Evolutionary conservation across 2,888 invertebrate genomes (phyloP).

Genomic region (Pogonocherus hispidulus): DNA sequence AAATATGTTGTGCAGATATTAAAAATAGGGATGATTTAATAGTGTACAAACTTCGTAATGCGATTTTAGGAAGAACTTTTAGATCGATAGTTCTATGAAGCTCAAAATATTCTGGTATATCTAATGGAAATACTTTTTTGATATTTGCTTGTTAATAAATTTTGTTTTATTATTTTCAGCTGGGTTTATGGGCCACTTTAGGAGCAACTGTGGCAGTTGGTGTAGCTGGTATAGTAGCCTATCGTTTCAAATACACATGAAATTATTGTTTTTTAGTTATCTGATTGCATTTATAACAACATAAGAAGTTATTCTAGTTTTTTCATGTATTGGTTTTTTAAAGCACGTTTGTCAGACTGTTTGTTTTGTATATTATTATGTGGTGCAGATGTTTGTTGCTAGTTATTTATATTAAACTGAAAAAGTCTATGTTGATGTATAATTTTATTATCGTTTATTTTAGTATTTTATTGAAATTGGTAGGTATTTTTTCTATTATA

Average conservation of each 20-base stretch:
- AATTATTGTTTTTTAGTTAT: slow-evolving; percentile 12
- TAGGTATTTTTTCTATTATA: no score
- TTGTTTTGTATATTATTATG: slow-evolving; percentile 12
- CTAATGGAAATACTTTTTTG: no score
- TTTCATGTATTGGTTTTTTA: slow-evolving; percentile 21
- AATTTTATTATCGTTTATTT: neutral
- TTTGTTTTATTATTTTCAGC: slow-evolving; percentile 60
- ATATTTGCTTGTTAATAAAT: neutral
- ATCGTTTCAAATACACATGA: slow-evolving; percentile 76
- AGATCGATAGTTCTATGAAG: no score
- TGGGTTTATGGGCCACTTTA: slow-evolving; percentile 78
- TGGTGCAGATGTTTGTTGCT: slow-evolving; percentile 23
- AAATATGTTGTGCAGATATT: no score
- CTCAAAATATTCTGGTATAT: no score
- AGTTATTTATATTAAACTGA: slow-evolving; percentile 11
- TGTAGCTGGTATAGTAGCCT: slow-evolving; percentile 80
- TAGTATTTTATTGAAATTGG: neutral
- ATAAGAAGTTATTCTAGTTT: slow-evolving; percentile 13
- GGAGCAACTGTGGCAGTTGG: slow-evolving; percentile 78
- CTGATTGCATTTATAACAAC: slow-evolving; percentile 40
- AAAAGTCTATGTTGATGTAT: neutral
- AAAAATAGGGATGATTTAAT: no score
- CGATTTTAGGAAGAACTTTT: no score
- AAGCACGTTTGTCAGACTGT: slow-evolving; percentile 1
- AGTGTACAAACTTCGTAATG: no score